Conservation (phyloP, 2,797 vertebrate species). For the Benthosema pterotum region DNA sequence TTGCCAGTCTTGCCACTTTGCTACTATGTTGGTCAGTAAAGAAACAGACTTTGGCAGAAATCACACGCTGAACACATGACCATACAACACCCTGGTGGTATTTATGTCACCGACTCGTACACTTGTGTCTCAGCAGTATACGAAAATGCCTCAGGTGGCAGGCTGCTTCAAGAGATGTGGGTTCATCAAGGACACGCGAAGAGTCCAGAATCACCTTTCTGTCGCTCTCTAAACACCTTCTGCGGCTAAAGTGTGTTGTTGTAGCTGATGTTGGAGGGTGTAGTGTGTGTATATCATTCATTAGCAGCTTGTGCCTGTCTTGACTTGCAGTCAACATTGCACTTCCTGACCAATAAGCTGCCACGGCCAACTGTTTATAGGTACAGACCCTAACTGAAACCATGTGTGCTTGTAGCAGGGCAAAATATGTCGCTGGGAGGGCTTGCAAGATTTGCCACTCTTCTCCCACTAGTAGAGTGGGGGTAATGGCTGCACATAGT, state of each 20-base stretch:
- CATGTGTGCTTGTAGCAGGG: slow-evolving; percentile 75
- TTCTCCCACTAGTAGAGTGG: slow-evolving; percentile 19
- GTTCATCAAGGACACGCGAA: slow-evolving; percentile 14
- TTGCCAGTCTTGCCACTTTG: neutral
- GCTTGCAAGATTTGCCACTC: slow-evolving; percentile 57
- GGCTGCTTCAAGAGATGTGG: slow-evolving; percentile 1
- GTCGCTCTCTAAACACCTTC: slow-evolving; percentile 33
- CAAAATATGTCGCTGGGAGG: slow-evolving; percentile 63
- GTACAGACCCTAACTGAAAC: slow-evolving; percentile 78
- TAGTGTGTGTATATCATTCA: slow-evolving; percentile 62
- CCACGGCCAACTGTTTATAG: slow-evolving; percentile 77
- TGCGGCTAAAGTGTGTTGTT: slow-evolving; percentile 32
- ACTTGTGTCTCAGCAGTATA: neutral
- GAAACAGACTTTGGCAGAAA: neutral
- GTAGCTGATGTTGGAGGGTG: slow-evolving; percentile 21
- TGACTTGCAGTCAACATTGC: slow-evolving; percentile 72
- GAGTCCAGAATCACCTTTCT: slow-evolving; percentile 25
- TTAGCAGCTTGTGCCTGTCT: slow-evolving; percentile 75
- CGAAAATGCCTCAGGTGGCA: neutral
- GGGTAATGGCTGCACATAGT: slow-evolving; percentile 18
- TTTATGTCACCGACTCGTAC: slow-evolving; percentile 2
- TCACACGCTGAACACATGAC: neutral
- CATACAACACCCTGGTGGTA: neutral
- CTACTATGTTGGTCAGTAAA: neutral
- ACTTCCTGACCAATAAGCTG: slow-evolving; percentile 75